Base-by-base conservation (phyloP, 2,113 vertebrate species). In the Tursiops truncatus region DNA sequence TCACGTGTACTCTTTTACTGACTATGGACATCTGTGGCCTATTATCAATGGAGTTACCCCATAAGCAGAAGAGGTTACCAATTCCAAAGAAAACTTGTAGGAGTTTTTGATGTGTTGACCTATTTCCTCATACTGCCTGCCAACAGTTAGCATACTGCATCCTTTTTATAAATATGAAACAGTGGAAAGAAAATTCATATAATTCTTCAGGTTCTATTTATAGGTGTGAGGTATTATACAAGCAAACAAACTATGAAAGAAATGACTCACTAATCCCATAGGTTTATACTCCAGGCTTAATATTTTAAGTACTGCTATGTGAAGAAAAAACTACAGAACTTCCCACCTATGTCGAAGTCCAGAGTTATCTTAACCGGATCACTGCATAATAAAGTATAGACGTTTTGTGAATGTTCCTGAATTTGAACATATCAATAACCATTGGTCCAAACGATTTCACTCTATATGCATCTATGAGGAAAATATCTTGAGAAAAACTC, bases 141-240 rank as follows among this genome's bases (percentile, higher is more conserved):
- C 70, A 94, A 89, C 15, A 58, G 26, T 74, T 36, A 95, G 47
- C 77, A 84, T 28, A 63, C 1, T 76, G 44, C 8, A 76, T 79
- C 63, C 14, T 86, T 92, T 90, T 70, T 62, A 68, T 62, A 95
- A 93, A 67, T 38, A 79, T n/a, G 13, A 91, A 95, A 47, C 44
- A 63, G 50, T 36, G 62, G 71, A 91, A 85, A 92, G 60, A 92
- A 92, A 83, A 92, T 20, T 50, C 56, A 79, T 12, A 41, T 14
- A 79, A 88, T 82, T 97, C 56, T 84, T 92, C 62, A 74, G 63
- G n/a, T 94, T 94, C 89, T 93, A 85, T 53, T 91, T 82, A 80
- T 2, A 96, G 44, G 80, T 71, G 20, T 82, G 56, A 96, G 68
- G 38, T 58, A 81, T 74, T 74, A 91, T 17, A 68, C 20, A 94